Conservation (phyloP, 2,113 vertebrate species). For the Gallinago undulata region DNA sequence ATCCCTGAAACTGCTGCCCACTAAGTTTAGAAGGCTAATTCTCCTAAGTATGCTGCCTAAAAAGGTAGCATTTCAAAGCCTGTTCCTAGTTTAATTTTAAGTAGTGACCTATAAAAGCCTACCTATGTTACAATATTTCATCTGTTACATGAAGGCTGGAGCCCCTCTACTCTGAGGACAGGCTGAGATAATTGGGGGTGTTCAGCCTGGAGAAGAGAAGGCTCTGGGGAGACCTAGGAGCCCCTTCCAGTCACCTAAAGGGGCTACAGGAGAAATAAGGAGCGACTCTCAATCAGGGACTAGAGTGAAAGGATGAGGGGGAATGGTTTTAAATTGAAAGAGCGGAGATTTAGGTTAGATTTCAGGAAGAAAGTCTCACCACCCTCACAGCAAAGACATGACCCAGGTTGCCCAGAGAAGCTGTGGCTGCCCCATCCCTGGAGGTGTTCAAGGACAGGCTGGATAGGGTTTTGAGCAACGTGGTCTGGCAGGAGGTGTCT, state of each 20-base stretch:
- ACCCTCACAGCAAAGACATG: too few relatives aligned
- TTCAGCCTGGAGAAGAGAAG: background rate
- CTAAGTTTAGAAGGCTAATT: background rate
- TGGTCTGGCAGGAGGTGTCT: too few relatives aligned
- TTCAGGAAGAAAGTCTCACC: background rate
- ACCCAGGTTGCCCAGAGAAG: background rate
- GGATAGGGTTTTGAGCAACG: too few relatives aligned
- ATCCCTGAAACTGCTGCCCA: background rate
- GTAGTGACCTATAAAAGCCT: background rate
- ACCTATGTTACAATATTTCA: rapidly evolving
- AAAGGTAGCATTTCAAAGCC: background rate
- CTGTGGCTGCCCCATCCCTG: background rate
- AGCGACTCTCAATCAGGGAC: background rate
- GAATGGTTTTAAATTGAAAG: background rate
- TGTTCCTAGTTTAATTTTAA: background rate
- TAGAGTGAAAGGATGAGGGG: background rate
- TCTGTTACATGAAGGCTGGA: background rate
- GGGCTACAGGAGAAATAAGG: background rate
- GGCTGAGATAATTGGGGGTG: background rate
- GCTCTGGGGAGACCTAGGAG: background rate
- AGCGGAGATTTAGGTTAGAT: background rate
- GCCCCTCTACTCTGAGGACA: background rate
- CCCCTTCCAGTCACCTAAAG: background rate
- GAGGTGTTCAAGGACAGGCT: background rate
- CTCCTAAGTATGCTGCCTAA: background rate